A percentile compares a stretch with the other conserved stretches of the same genome.
phyloP scores from a whole-genome alignment of 2,888 invertebrate species.

The Tetragonisca angustula region DNA sequence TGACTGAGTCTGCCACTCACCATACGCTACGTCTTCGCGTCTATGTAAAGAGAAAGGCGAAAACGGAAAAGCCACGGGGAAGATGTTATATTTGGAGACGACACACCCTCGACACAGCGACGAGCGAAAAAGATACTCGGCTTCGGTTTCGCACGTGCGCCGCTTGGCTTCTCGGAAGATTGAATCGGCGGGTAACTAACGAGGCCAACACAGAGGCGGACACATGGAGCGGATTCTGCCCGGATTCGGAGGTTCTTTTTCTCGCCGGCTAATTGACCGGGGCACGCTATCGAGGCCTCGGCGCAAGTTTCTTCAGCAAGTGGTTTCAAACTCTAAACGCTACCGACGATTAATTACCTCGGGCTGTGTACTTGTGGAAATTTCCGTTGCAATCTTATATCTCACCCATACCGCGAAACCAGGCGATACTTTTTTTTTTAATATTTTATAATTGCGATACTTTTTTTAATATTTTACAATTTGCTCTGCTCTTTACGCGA shows the following conservation, averaged over 20 bases:
- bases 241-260: neutral
- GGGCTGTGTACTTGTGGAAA: no score
- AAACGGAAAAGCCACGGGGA: slow-evolving; percentile 62
- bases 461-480: no score
- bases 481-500: no score
- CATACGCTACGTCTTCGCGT: slow-evolving; percentile 6
- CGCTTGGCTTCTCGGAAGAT: slow-evolving; percentile 59
- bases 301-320: neutral
- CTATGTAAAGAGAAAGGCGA: slow-evolving; percentile 11
- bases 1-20: neutral
- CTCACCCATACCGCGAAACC: no score
- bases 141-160: slow-evolving; percentile 68
- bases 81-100: slow-evolving; percentile 62
- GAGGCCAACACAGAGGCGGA: slow-evolving; percentile 56
- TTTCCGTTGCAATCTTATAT: no score
- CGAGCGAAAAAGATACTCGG: slow-evolving; percentile 46
- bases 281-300: slow-evolving; percentile 19
- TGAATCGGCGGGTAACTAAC: slow-evolving; percentile 63
- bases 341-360: no score
- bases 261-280: slow-evolving; percentile 27
- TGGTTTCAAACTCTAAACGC: no score
- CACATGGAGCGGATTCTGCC: neutral
- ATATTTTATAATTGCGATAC: no score
- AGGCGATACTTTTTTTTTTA: no score
- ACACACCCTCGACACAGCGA: slow-evolving; percentile 51